phyloP scores from a whole-genome alignment of 2,888 invertebrate species.

The Patella depressa region DNA sequence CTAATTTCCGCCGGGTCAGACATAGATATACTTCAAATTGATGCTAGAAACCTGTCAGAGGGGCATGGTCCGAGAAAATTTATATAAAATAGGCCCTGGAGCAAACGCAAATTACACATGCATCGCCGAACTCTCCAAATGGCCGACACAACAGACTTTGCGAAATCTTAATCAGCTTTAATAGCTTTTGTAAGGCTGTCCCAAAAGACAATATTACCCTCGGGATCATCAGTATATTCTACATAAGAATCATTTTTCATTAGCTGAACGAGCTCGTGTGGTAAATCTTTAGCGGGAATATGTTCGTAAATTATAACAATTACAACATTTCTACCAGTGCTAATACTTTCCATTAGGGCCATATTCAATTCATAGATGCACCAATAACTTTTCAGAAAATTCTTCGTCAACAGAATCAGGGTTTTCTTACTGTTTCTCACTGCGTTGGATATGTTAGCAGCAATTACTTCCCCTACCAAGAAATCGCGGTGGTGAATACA shows the following conservation, averaged over 20 bases:
- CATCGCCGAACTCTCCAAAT: too few species aligned
- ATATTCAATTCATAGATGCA: conserved; percentile 40
- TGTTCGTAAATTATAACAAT: conserved; percentile 23
- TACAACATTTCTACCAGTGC: conserved; percentile 25
- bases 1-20: too few species aligned
- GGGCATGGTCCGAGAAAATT: too few species aligned
- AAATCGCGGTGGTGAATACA: conserved; percentile 37
- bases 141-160: too few species aligned
- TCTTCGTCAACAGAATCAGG: conserved; percentile 28
- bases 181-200: neutral
- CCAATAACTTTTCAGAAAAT: conserved; percentile 35
- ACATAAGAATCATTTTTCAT: conserved; percentile 23
- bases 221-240: conserved; percentile 17
- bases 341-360: conserved; percentile 32
- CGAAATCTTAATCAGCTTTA: neutral
- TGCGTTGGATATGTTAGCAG: conserved; percentile 35
- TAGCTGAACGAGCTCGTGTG: conserved; percentile 13
- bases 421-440: conserved; percentile 32
- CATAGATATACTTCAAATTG: too few species aligned
- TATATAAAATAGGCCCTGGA: too few species aligned
- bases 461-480: conserved; percentile 26
- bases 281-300: conserved; percentile 11
- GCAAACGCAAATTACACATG: too few species aligned
- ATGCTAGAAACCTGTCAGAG: too few species aligned
- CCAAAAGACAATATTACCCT: conserved; percentile 1